phyloP scores from a whole-genome alignment of 2,113 vertebrate genomes.

The Cyanoderma ruficeps region DNA sequence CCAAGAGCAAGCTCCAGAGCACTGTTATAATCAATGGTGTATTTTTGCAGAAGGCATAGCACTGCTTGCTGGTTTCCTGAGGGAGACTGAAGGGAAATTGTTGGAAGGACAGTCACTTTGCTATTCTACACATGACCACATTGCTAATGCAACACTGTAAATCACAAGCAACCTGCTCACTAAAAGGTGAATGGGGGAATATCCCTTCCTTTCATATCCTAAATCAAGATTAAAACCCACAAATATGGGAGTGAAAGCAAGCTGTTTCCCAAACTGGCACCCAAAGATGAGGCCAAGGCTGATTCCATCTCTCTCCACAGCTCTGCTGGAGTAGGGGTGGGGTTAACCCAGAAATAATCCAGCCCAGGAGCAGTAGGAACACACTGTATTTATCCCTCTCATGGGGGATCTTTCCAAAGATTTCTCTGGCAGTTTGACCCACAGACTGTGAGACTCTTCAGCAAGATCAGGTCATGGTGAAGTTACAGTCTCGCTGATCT shows the following conservation, averaged over 20 bases:
- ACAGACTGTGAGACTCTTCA: neutral
- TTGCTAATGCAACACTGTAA: neutral
- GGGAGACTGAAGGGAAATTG: neutral
- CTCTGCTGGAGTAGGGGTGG: neutral
- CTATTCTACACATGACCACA: neutral
- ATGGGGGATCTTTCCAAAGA: neutral
- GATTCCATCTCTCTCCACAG: neutral
- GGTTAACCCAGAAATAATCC: neutral
- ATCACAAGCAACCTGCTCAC: neutral
- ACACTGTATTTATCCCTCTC: neutral
- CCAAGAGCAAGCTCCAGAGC: neutral
- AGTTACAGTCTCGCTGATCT: neutral
- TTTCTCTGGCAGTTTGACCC: neutral
- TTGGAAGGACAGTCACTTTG: neutral
- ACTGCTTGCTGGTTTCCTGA: neutral
- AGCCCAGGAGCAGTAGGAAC: neutral
- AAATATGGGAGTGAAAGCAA: neutral
- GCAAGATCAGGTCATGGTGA: neutral
- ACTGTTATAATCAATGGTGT: neutral
- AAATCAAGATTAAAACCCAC: neutral
- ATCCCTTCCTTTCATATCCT: neutral
- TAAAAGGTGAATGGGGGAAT: neutral
- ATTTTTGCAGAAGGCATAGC: neutral
- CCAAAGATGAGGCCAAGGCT: neutral
- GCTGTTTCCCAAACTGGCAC: neutral